Evolutionary conservation across 2,888 invertebrate genomes (phyloP).

Genomic region (Nudaria mundana): DNA sequence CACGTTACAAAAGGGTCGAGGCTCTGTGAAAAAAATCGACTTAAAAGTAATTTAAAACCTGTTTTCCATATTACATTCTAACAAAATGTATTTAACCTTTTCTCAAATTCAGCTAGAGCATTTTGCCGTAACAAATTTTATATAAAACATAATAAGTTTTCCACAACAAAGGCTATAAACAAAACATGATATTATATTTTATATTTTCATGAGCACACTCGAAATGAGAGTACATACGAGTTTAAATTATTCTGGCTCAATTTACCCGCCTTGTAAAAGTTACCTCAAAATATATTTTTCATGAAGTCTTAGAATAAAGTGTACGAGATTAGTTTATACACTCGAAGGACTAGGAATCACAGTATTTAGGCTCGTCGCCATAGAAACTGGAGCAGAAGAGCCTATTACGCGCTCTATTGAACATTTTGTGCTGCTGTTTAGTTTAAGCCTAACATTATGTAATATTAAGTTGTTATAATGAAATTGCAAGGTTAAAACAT

Average conservation of each 20-base stretch:
- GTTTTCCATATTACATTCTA: not conserved
- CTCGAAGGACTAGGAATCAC: conserved; percentile 38
- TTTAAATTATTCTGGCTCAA: conserved; percentile 56
- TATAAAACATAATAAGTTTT: conserved; percentile 6
- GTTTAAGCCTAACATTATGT: conserved; percentile 46
- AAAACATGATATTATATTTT: conserved; percentile 20
- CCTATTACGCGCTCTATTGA: conserved; percentile 70
- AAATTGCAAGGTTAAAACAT: conserved; percentile 39
- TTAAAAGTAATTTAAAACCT: too few species aligned
- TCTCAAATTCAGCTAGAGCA: conserved; percentile 1
- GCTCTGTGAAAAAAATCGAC: too few species aligned
- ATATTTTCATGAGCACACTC: conserved; percentile 27
- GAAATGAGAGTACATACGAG: conserved; percentile 23
- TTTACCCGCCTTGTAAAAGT: conserved; percentile 42
- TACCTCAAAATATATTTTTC: conserved; percentile 64
- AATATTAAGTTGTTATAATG: conserved; percentile 51
- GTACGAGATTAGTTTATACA: conserved; percentile 57
- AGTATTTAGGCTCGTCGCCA: conserved; percentile 53
- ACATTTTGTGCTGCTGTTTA: conserved; percentile 56
- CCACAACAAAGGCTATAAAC: conserved; percentile 12
- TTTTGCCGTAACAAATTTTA: conserved; percentile 1
- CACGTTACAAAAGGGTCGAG: too few species aligned
- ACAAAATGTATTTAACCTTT: conserved; percentile 1
- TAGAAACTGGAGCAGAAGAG: conserved; percentile 70
- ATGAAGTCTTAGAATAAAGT: conserved; percentile 52